Evolutionary conservation across 2,797 vertebrate species (phyloP).

Genomic region (Corythornis leucogaster): DNA sequence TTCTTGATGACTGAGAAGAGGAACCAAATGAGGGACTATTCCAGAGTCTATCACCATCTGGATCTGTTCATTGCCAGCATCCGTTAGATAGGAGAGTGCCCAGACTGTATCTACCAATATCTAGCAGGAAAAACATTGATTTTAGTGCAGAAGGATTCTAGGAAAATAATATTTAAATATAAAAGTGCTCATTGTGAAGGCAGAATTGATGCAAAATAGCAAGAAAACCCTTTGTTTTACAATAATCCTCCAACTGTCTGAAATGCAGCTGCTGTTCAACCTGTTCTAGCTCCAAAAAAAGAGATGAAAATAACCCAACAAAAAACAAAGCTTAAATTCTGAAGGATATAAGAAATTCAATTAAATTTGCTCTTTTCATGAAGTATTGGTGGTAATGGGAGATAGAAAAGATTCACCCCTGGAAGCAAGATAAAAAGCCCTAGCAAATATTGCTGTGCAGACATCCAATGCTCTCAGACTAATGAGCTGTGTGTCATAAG

Average conservation of each 20-base stretch:
- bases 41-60: slow-evolving; percentile 99
- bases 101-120: slow-evolving; percentile 99
- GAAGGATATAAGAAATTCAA: neutral
- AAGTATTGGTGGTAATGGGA: neutral
- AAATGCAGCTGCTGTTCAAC: neutral
- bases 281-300: neutral
- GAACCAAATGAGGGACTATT: slow-evolving; percentile 96
- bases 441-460: neutral
- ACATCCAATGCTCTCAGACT: neutral
- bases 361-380: neutral
- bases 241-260: neutral
- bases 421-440: neutral
- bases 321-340: neutral
- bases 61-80: slow-evolving; percentile 98
- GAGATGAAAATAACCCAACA: neutral
- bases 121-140: slow-evolving; percentile 68
- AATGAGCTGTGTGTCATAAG: too few relatives aligned
- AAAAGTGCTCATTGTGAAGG: neutral
- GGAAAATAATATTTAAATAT: neutral
- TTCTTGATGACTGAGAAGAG: slow-evolving; percentile 98
- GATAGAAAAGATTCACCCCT: neutral
- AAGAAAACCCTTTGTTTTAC: neutral
- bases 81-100: slow-evolving; percentile 98
- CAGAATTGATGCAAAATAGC: neutral
- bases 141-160: neutral